A percentile compares a stretch with the other conserved stretches of the same genome.
Conservation (phyloP, 2,888 invertebrate genomes). For the Thumatha senex region DNA sequence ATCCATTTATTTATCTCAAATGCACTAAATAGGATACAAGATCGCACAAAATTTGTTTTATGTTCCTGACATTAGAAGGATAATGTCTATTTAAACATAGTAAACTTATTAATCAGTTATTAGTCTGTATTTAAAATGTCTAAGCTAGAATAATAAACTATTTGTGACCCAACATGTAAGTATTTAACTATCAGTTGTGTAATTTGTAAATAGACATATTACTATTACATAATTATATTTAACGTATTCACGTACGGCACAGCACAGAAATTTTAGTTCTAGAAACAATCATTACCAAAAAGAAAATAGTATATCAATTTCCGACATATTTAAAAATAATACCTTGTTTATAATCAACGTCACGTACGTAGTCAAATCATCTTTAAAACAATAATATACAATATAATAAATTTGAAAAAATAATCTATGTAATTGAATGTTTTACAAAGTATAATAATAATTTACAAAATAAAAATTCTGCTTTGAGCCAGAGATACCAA, state of each 20-base stretch:
- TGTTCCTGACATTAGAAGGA: no score
- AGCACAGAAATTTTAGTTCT: conserved; percentile 43
- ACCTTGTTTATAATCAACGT: conserved; percentile 15
- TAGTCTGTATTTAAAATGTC: no score
- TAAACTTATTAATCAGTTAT: not conserved
- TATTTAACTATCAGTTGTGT: no score
- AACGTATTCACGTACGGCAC: conserved; percentile 34
- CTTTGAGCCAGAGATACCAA: conserved; percentile 28
- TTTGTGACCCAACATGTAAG: no score
- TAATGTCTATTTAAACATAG: conserved; percentile 30
- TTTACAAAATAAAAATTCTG: conserved; percentile 34
- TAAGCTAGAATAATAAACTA: no score
- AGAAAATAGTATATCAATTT: conserved; percentile 16
- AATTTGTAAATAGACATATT: no score
- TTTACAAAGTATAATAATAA: conserved; percentile 32
- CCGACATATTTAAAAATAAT: conserved; percentile 31
- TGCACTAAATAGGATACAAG: no score
- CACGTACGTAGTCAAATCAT: conserved; percentile 16
- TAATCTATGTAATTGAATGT: conserved; percentile 21
- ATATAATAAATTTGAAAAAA: conserved; percentile 26
- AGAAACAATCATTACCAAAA: conserved; percentile 11
- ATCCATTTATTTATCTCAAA: no score
- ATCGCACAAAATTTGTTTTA: no score
- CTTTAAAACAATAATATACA: conserved; percentile 28
- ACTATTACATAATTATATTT: no score